Percentiles rank a stretch among this genome's conserved stretches.
Conservation (phyloP, 35 echinoderm and acorn worm species). For the Amphiura filiformis region DNA sequence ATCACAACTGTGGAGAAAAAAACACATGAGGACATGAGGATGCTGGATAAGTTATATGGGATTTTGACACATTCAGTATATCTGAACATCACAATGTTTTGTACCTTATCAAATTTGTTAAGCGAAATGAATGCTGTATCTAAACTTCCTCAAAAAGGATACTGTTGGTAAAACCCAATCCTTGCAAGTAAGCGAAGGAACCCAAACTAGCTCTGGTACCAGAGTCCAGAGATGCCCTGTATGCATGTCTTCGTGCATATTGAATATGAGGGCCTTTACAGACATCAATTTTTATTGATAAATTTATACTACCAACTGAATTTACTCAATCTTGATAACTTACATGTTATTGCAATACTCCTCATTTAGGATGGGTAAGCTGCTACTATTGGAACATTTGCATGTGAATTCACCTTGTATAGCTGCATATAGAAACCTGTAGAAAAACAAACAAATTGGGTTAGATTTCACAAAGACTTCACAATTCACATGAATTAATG, state of each 20-base stretch:
- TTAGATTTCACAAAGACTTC: not conserved
- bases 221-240: not conserved
- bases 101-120: not conserved
- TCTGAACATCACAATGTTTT: not conserved
- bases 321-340: not conserved
- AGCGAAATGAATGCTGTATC: not conserved
- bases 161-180: not conserved
- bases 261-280: not conserved
- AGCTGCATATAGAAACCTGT: slow-evolving; percentile 15
- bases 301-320: not conserved
- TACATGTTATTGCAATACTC: slow-evolving; percentile 26
- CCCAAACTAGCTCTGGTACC: no score
- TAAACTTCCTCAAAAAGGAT: not conserved
- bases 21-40: no score
- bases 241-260: not conserved
- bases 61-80: not conserved
- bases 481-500: not conserved
- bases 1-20: slow-evolving; percentile 34
- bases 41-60: no score
- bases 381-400: slow-evolving; percentile 18
- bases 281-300: not conserved
- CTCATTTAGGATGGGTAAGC: not conserved
- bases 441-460: not conserved
- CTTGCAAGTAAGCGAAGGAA: not conserved
- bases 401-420: not conserved